Percentiles rank a stretch among this genome's conserved stretches.
These are phyloP conservation scores for Epinephelus malabaricus DNA, from an alignment of 2,797 vertebrate species.

Conservation along the genomic window DNA sequence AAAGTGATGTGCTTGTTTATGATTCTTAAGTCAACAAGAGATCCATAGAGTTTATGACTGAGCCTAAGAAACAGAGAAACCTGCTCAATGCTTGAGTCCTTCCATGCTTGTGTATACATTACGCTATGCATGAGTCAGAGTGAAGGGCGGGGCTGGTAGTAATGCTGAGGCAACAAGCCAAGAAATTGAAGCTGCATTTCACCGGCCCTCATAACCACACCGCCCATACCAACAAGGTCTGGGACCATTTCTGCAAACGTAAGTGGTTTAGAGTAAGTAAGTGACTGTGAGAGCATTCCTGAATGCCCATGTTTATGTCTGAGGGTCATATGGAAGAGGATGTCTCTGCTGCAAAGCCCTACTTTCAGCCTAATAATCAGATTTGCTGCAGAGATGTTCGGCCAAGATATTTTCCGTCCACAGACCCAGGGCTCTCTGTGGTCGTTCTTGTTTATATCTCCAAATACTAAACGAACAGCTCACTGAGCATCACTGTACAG, in stretches of 20 bases:
- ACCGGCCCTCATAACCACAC: conserved; percentile 39
- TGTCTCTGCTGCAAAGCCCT: conserved; percentile 21
- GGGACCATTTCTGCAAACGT: conserved; percentile 54
- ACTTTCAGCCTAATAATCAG: conserved; percentile 47
- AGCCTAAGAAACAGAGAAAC: conserved; percentile 15
- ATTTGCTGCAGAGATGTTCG: conserved; percentile 44
- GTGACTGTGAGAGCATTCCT: conserved; percentile 56
- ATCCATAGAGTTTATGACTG: conserved; percentile 12
- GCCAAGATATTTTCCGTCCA: conserved; percentile 48
- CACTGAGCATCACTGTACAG: background rate
- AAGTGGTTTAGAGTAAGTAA: conserved; percentile 49
- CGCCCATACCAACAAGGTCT: conserved; percentile 40
- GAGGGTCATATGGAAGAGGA: conserved; percentile 35
- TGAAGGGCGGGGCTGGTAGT: conserved; percentile 37
- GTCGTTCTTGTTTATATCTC: conserved; percentile 29
- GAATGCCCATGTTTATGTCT: conserved; percentile 48
- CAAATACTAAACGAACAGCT: conserved; percentile 5
- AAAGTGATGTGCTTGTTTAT: background rate
- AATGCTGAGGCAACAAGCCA: conserved; percentile 43
- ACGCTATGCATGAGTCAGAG: conserved; percentile 46
- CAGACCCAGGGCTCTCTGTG: conserved; percentile 30
- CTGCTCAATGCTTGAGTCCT: conserved; percentile 14
- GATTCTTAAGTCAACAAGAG: background rate
- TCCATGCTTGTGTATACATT: conserved; percentile 44
- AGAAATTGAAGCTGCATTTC: conserved; percentile 25